Conservation (phyloP, 2,888 invertebrate species). For the Nysson spinosus region DNA sequence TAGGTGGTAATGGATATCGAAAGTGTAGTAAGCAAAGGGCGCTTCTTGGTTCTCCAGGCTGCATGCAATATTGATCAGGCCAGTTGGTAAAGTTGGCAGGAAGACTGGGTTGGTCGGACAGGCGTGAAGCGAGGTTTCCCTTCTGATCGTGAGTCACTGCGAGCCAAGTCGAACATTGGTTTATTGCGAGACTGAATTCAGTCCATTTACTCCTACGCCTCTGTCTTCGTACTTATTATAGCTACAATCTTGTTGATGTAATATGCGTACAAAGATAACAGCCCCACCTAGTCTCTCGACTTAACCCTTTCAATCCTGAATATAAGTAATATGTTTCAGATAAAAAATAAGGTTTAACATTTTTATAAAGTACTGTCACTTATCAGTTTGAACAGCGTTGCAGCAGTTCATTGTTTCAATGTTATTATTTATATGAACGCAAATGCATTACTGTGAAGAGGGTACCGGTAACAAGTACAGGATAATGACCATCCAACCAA, state of each 20-base stretch:
- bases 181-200: slow-evolving; percentile 15
- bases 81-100: slow-evolving; percentile 35
- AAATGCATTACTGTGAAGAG: too few species aligned
- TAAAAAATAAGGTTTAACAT: too few species aligned
- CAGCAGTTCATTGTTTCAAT: too few species aligned
- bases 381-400: too few species aligned
- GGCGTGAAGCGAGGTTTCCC: slow-evolving; percentile 39
- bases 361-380: too few species aligned
- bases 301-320: too few species aligned
- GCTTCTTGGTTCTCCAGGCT: slow-evolving; percentile 14
- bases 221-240: slow-evolving; percentile 6
- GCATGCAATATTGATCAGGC: slow-evolving; percentile 66
- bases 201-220: slow-evolving; percentile 9
- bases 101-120: slow-evolving; percentile 33
- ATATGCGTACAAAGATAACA: slow-evolving; percentile 7
- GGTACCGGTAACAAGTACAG: not conserved
- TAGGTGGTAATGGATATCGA: too few species aligned
- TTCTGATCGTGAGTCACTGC: slow-evolving; percentile 38
- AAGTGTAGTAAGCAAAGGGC: not conserved
- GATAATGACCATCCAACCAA: slow-evolving; percentile 10
- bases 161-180: slow-evolving; percentile 20
- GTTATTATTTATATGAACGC: too few species aligned
- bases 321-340: too few species aligned
- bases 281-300: too few species aligned
- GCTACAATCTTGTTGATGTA: slow-evolving; percentile 4